phyloP scores from a whole-genome alignment of 2,113 vertebrate species.

The Sisor rabdophorus region DNA sequence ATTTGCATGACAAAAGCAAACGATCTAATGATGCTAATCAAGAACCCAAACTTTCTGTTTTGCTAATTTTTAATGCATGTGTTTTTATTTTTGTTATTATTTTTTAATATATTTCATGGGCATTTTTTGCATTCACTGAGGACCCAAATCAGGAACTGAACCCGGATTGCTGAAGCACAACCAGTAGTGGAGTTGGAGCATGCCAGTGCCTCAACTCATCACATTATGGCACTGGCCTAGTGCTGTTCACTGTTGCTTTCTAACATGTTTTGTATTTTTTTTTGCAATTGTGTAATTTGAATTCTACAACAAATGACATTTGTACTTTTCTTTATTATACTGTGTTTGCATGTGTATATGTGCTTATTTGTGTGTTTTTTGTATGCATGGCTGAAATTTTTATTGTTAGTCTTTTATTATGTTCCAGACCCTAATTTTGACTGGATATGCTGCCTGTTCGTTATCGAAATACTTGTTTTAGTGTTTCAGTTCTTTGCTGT shows the following conservation, averaged over 20 bases:
- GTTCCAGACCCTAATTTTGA: neutral
- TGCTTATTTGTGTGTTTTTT: neutral
- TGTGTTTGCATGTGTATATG: neutral
- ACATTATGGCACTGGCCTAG: no score
- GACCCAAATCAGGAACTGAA: no score
- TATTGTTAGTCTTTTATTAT: neutral
- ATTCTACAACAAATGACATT: conserved; percentile 6
- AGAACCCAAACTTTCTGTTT: neutral
- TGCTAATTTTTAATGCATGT: neutral
- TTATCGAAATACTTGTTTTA: neutral
- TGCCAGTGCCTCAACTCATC: no score
- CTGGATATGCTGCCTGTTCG: neutral
- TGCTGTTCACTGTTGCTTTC: no score
- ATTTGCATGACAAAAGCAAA: neutral
- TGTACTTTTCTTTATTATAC: neutral
- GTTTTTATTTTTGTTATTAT: neutral
- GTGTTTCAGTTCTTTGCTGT: neutral
- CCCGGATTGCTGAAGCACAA: no score
- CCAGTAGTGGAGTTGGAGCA: neutral
- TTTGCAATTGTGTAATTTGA: neutral
- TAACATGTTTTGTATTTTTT: no score
- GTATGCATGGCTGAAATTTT: neutral
- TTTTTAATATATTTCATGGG: neutral
- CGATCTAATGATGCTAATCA: neutral
- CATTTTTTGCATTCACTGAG: neutral